These are phyloP conservation scores for Melolontha melolontha DNA, from an alignment of 2,888 invertebrate species.

Conservation along the genomic window DNA sequence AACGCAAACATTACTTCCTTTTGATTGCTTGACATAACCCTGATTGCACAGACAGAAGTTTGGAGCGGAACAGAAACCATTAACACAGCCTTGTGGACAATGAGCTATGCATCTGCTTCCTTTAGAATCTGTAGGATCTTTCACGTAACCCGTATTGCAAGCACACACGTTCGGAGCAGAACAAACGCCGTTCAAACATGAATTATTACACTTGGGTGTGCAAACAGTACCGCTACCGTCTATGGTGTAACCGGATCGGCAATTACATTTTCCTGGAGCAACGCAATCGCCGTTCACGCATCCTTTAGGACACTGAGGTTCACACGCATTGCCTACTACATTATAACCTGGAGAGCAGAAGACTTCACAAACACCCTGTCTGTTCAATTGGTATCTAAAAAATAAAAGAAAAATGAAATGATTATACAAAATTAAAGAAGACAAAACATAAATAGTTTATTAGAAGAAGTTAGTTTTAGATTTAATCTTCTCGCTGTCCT, in stretches of 20 bases:
- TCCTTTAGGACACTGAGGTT: slow-evolving; percentile 62
- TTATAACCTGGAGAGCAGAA: slow-evolving; percentile 65
- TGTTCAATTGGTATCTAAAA: slow-evolving; percentile 23
- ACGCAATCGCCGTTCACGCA: slow-evolving; percentile 63
- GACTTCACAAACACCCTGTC: slow-evolving; percentile 58
- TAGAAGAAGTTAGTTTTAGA: too few species aligned
- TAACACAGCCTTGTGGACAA: slow-evolving; percentile 79
- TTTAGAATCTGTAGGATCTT: slow-evolving; percentile 57
- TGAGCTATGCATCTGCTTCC: slow-evolving; percentile 67
- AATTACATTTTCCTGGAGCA: slow-evolving; percentile 56
- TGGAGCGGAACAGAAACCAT: slow-evolving; percentile 79
- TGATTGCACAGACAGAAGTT: slow-evolving; percentile 80
- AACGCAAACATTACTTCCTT: slow-evolving; percentile 74
- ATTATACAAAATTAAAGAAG: too few species aligned
- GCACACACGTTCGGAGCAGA: slow-evolving; percentile 63
- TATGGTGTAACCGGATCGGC: slow-evolving; percentile 60
- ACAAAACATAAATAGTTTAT: too few species aligned
- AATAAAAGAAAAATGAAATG: neutral
- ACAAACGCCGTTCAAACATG: slow-evolving; percentile 69
- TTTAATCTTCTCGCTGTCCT: too few species aligned
- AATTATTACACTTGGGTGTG: slow-evolving; percentile 64
- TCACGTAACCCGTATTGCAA: slow-evolving; percentile 64
- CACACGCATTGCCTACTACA: slow-evolving; percentile 55
- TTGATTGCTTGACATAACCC: slow-evolving; percentile 76
- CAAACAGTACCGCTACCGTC: slow-evolving; percentile 61